Conservation (phyloP, 2,797 vertebrate genomes). For the Florisuga fusca region DNA sequence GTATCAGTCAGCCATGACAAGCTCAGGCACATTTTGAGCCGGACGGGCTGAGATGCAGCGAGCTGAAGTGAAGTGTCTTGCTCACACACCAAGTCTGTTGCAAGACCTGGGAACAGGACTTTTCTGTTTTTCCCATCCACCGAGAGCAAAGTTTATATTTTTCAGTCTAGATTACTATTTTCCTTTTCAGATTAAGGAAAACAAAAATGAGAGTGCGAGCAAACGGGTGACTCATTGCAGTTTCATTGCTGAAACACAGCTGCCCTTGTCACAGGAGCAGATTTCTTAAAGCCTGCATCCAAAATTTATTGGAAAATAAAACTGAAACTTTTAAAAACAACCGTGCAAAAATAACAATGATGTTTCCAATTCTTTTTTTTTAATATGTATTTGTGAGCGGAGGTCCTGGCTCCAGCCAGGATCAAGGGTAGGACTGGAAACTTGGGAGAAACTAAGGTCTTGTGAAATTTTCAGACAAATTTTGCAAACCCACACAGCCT, state of each 20-base stretch:
- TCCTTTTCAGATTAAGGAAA: constrained; percentile 57
- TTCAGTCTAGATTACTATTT: constrained; percentile 40
- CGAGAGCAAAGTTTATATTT: constrained; percentile 11
- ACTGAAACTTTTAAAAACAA: constrained; percentile 25
- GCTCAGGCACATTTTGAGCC: background rate
- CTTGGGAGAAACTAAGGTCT: background rate
- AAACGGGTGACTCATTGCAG: constrained; percentile 43
- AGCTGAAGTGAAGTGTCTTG: background rate
- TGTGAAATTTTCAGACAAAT: constrained; percentile 13
- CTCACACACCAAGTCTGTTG: background rate
- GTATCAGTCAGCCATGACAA: background rate
- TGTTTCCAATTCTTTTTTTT: background rate
- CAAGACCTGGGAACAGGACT: constrained; percentile 41
- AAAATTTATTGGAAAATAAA: constrained; percentile 64
- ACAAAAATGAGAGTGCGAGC: background rate
- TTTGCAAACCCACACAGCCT: background rate
- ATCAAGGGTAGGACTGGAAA: background rate
- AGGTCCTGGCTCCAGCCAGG: background rate
- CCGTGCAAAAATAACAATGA: background rate
- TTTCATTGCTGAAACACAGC: constrained; percentile 45
- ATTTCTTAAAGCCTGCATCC: constrained; percentile 1
- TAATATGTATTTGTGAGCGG: background rate
- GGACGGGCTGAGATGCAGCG: background rate
- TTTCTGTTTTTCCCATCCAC: constrained; percentile 42
- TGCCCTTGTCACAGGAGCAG: constrained; percentile 31